phyloP scores from a whole-genome alignment of 2,797 vertebrate species.

The Prunella strophiata region DNA sequence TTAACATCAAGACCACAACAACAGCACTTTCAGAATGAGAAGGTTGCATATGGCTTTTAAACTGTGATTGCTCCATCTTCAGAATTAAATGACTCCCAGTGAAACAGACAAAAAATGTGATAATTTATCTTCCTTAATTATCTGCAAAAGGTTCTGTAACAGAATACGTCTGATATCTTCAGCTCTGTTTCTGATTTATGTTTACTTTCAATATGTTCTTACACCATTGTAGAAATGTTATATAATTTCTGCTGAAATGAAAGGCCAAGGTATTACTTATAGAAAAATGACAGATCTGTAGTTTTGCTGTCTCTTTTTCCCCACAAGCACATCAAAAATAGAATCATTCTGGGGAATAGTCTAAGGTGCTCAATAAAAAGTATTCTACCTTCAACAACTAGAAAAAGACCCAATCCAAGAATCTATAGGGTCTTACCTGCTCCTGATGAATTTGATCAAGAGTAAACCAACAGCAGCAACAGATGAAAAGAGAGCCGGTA shows the following conservation, averaged over 20 bases:
- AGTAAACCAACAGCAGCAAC: not conserved
- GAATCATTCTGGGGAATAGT: not conserved
- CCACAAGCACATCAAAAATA: not conserved
- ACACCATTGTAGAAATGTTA: not conserved
- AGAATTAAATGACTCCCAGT: not conserved
- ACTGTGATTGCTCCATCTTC: not conserved
- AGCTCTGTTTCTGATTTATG: not conserved
- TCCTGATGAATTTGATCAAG: not conserved
- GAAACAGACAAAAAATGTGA: not conserved
- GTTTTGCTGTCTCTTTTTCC: not conserved
- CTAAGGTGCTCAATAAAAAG: not conserved
- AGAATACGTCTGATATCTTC: not conserved
- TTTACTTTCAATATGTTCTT: not conserved
- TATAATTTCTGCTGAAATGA: not conserved
- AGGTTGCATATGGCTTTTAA: not conserved
- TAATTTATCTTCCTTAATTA: not conserved
- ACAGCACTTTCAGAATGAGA: not conserved
- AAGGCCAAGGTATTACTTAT: not conserved
- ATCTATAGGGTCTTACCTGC: not conserved
- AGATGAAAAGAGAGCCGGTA: not conserved
- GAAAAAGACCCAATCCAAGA: not conserved
- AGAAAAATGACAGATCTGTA: not conserved
- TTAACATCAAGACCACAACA: not conserved
- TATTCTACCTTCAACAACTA: not conserved
- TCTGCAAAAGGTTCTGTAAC: not conserved